These are phyloP conservation scores for Corydoras sp. DNA, from an alignment of 2,113 vertebrate genomes.

Conservation along the genomic window DNA sequence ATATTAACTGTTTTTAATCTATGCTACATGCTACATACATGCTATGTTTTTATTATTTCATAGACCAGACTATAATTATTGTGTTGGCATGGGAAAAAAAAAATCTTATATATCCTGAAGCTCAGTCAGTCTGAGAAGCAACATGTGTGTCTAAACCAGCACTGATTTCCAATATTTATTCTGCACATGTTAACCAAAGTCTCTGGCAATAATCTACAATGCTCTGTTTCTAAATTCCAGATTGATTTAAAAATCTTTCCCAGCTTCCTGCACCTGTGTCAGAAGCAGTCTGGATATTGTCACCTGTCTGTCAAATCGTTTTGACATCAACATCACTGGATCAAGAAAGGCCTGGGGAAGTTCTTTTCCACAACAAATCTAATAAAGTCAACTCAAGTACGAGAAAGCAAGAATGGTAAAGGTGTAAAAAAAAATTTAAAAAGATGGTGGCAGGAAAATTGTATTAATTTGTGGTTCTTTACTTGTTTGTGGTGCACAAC, in stretches of 20 bases:
- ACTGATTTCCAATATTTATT: no score
- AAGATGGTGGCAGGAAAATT: slow-evolving; percentile 8
- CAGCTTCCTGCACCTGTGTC: slow-evolving; percentile 23
- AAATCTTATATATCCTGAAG: no score
- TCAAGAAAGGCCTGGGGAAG: slow-evolving; percentile 28
- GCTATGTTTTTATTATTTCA: no score
- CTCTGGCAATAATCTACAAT: no score
- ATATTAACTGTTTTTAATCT: no score
- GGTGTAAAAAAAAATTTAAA: not conserved
- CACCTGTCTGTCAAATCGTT: slow-evolving; percentile 36
- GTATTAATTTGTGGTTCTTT: slow-evolving; percentile 2
- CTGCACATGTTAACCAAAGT: no score
- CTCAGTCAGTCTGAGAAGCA: no score
- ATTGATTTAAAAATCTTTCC: not conserved
- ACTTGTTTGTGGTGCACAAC: slow-evolving; percentile 24
- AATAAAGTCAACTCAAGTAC: slow-evolving; percentile 6
- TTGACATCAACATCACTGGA: slow-evolving; percentile 31
- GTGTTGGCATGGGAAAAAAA: no score
- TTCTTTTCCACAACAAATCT: slow-evolving; percentile 23
- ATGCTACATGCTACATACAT: no score
- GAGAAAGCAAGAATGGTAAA: not conserved
- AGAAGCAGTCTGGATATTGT: slow-evolving; percentile 37
- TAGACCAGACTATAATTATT: no score
- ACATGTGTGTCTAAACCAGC: no score
- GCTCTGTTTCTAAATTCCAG: not conserved